Evolutionary conservation across 2,888 invertebrate species (phyloP).

Genomic region (Teinopalpus imperialis): DNA sequence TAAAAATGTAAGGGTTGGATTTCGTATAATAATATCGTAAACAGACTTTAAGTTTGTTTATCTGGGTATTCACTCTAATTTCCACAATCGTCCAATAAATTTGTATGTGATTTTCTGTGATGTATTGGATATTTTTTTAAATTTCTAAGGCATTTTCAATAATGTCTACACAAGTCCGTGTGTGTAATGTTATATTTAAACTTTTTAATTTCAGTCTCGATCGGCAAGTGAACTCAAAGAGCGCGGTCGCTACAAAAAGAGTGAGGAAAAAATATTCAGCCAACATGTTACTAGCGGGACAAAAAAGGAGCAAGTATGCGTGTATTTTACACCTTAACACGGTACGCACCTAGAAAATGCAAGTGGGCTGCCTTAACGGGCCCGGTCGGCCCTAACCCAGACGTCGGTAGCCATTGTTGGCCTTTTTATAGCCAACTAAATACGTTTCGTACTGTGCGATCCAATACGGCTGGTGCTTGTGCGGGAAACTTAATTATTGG

Average conservation of each 20-base stretch:
- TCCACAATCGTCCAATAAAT: no score
- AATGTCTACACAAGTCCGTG: no score
- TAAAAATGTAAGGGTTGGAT: conserved; percentile 32
- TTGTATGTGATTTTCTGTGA: no score
- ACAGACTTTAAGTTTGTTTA: no score
- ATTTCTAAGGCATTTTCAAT: no score
- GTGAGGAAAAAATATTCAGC: conserved; percentile 3
- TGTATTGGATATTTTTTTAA: no score
- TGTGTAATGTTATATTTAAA: no score
- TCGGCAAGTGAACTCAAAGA: conserved; percentile 2
- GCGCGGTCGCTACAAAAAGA: not conserved
- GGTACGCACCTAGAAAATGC: conserved; percentile 13
- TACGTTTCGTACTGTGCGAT: not conserved
- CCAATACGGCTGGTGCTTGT: no score
- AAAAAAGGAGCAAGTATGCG: conserved; percentile 16
- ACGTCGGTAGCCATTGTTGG: conserved; percentile 1
- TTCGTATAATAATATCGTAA: no score
- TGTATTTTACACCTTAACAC: conserved; percentile 20
- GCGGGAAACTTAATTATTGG: no score
- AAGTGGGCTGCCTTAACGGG: conserved; percentile 4
- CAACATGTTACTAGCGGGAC: conserved; percentile 5
- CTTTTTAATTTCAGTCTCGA: conserved; percentile 2
- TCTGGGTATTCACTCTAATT: no score
- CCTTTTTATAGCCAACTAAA: conserved; percentile 1
- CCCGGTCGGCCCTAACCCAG: not conserved